phyloP scores from a whole-genome alignment of 2,797 vertebrate species.

The Pteronotus mesoamericanus region DNA sequence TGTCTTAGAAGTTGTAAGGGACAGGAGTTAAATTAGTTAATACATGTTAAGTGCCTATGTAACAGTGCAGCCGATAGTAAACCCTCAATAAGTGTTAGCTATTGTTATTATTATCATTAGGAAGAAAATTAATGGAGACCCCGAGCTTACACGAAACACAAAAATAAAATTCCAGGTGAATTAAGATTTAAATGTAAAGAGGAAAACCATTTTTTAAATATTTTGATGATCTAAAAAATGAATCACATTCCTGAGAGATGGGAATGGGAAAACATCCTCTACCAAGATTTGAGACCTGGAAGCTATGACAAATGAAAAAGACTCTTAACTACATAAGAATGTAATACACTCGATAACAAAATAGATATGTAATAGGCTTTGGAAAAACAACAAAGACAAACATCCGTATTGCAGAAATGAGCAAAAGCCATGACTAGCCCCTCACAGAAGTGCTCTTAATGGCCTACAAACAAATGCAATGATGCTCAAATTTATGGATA shows the following conservation, averaged over 20 bases:
- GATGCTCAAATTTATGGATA: neutral
- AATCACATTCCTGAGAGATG: neutral
- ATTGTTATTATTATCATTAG: neutral
- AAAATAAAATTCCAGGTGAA: neutral
- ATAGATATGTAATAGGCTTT: neutral
- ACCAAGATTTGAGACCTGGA: neutral
- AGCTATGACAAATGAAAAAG: neutral
- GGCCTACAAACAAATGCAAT: neutral
- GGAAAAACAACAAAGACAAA: neutral
- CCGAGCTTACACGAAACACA: neutral
- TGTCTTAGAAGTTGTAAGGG: neutral
- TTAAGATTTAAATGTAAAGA: constrained; percentile 18
- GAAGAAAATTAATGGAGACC: neutral
- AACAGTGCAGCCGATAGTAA: neutral
- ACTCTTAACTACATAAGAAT: neutral
- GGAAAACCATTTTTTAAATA: neutral
- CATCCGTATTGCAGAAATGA: neutral
- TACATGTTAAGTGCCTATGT: neutral
- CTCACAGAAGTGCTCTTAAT: neutral
- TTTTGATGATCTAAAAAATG: neutral
- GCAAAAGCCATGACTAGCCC: neutral
- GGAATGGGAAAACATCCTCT: neutral
- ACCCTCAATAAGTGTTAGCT: neutral
- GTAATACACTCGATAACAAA: neutral
- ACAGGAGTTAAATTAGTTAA: neutral